Evolutionary conservation across 1,140 invertebrate genomes (phyloP), one percentile per base, ranked within the genome.

Genomic region (Drosophila rufa): DNA sequence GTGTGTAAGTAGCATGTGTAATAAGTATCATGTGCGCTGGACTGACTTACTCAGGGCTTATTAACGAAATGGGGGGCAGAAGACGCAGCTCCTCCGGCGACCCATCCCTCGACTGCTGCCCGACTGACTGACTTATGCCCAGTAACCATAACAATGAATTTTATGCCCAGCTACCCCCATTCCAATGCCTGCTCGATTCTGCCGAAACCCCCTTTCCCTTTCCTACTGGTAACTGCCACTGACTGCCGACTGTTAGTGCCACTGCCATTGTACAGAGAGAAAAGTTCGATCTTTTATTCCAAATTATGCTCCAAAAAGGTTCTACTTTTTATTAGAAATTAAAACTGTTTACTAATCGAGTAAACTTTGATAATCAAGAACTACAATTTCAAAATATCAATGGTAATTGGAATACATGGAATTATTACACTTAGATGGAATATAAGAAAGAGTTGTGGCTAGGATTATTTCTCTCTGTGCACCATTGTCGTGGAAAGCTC

Each of bases 111-210:
- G 43, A 59, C 64, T 69, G 40, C 38, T 38, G 43, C 36, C 50
- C 64, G 76, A 78, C 77, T 89, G 84, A 90, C 80, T 87, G 84
- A 89, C 80, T 89, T 89, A 78, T 89, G 84, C 78, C 84, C 84
- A 89, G 84, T 79, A 90, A 74, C 84, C 85, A 89, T 89, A 89
- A 89, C 84, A 89, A 89, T 89, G 84, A 90, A 89, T 89, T 89
- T 89, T 84, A 89, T 89, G 85, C 80, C 69, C 77, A 33, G 45
- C 30, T 48, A 68, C 55, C 75, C 25, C 33, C n/a, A 17, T 1
- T 25, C 33, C 59, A 6, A 14, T n/a, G 19, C 33, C 33, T 36
- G 9, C 33, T 36, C 33, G 8, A 36, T 36, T 11, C 33, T 36
- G 38, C 33, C n/a, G 0, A 27, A 36, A 19, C 40, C 57, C 60